Evolutionary conservation across 2,113 vertebrate genomes (phyloP).

Genomic region (Prunella himalayana): DNA sequence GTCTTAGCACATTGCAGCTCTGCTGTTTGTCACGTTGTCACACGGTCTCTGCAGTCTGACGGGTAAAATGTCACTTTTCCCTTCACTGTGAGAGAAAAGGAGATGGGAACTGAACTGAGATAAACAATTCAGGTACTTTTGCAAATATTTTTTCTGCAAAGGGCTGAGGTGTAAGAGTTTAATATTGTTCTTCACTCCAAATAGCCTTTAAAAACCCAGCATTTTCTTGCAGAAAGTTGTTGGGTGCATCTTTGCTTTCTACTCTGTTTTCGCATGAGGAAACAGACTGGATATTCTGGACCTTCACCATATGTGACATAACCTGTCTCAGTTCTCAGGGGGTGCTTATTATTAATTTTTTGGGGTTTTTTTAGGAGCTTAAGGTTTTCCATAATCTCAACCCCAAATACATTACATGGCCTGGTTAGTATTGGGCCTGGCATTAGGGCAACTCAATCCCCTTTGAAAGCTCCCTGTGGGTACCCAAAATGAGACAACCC

Average conservation of each 20-base stretch:
- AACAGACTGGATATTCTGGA: neutral
- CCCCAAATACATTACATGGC: neutral
- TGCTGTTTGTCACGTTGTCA: neutral
- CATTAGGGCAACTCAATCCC: neutral
- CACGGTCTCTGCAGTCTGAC: rapidly evolving
- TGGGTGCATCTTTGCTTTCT: neutral
- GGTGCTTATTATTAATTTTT: neutral
- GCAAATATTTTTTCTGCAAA: neutral
- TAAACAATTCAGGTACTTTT: neutral
- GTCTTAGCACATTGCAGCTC: neutral
- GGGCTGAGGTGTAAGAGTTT: neutral
- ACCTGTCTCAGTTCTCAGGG: neutral
- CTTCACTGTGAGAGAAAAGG: neutral
- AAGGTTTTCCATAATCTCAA: neutral
- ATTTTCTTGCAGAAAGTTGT: neutral
- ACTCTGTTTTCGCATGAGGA: neutral
- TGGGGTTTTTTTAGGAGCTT: neutral
- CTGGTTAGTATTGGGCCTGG: neutral
- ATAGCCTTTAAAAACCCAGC: neutral
- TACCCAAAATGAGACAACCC: neutral
- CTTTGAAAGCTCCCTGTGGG: neutral
- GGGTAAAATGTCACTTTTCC: neutral
- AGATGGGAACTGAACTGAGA: neutral
- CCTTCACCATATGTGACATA: neutral
- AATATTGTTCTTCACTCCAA: neutral